Base-by-base conservation (phyloP, 2,888 invertebrate genomes). In the Drosophila kambysellisi region DNA sequence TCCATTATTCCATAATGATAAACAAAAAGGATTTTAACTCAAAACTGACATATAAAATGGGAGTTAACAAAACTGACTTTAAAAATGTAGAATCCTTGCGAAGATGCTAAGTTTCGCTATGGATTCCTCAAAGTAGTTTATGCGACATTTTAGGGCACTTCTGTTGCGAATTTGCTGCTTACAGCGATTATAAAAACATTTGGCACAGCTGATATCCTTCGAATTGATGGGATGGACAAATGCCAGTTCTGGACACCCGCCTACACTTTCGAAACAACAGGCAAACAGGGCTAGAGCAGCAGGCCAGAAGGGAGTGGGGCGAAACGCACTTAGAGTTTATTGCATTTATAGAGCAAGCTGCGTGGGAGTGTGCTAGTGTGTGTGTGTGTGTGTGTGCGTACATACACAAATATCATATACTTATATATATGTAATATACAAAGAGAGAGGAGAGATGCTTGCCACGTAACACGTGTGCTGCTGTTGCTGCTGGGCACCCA, bases 301-400 rank as follows among this genome's bases (percentile, higher is more conserved):
- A 32, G 46, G 33, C 17, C 39, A 39, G 8, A 17, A 17, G 46
- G 25, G 12, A 46, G 46, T 25, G 25, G 39, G 60, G 46, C 54
- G 29, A 76, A 83, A 89, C 87, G 84, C 89, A 84, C 83, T 89
- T 84, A 89, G 84, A 87, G 82, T 84, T 89, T 84, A 84, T 84
- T 84, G 83, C 83, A 84, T 84, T 89, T 87, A 84, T 83, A 76
- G 67, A 57, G 43, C 32, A 41, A 70, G 70, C 71, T 71, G 65
- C 53, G 46, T 46, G 46, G 46, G 25, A 15, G 25, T 46, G 25
- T 25, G 7, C 0, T 15, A 48, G n/a, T 39, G 39, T 50, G 39
- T 33, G 50, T 53, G 60, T 52, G 37, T 39, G 41, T n/a, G 32
- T 50, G 53, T 66, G 52, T 41, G 59, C 63, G 61, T 72, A 50